Base-by-base conservation (phyloP, 2,113 vertebrate genomes). In the Crotophaga sulcirostris region DNA sequence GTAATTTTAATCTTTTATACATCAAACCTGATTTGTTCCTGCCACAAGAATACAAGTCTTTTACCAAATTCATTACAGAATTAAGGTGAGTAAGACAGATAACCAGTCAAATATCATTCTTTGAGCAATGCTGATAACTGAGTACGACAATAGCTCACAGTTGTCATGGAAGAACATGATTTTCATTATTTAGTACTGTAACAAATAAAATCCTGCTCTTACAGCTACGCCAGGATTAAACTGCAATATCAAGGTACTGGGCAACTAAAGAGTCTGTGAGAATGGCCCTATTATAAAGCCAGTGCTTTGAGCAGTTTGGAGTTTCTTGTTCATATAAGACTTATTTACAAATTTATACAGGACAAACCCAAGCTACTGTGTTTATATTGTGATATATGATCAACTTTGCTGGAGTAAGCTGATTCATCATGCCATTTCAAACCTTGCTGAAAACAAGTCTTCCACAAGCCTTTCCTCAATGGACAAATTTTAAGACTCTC, bases 21-120 rank as follows among this genome's bases (percentile, higher is more conserved):
- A 59, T 87, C 80, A 83, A 89, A 89, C 19, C 6, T 9, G 40
- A 85, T 95, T 83, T 94, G 25, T 70, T 89, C 47, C 38, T 83
- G 73, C 28, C 74, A 80, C 59, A 36, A 85, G 70, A 93, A 87
- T 75, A 10, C 11, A 84, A 66, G 66, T 89, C 85, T 33, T 93
- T 93, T 94, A 93, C 89, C 94, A 72, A 52, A 77, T 80, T 93
- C 47, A 73, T 89, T 94, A 74, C 8, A 59, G 55, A 60, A 75
- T 89, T 85, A 89, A 90, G 81, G 62, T 85, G 59, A 55, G 10
- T 77, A 78, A 93, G 83, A 92, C 60, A 91, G 69, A 94, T 90
- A 94, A 80, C 25, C 31, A 93, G 76, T 23, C 44, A 60, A 81
- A 94, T 95, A 83, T 87, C 68, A 70, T 94, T 93, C 36, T 75